Conservation (phyloP, 2,888 invertebrate species). For the Apamea monoglypha region DNA sequence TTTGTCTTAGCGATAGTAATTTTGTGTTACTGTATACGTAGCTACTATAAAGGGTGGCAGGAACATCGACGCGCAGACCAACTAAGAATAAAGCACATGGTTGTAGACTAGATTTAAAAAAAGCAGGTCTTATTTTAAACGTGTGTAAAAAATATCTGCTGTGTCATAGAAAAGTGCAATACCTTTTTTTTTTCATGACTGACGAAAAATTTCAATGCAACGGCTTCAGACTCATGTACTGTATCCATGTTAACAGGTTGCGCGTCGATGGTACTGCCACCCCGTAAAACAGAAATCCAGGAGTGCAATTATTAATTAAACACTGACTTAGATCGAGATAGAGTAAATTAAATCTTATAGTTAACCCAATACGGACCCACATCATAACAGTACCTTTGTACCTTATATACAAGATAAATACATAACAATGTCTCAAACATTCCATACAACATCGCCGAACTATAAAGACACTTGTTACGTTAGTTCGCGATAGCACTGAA, state of each 20-base stretch:
- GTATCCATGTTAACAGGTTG: too few species aligned
- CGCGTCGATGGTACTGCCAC: too few species aligned
- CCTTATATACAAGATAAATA: neutral
- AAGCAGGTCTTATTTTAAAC: too few species aligned
- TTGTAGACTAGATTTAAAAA: neutral
- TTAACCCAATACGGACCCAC: neutral
- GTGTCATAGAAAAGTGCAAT: too few species aligned
- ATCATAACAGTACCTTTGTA: too few species aligned
- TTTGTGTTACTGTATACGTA: neutral
- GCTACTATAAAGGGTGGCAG: neutral
- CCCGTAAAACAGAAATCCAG: neutral
- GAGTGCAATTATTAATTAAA: neutral
- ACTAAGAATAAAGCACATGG: neutral
- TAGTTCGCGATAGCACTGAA: slow-evolving; percentile 37
- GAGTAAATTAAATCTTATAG: neutral
- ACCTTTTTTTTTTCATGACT: too few species aligned
- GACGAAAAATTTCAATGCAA: too few species aligned
- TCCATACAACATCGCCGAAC: slow-evolving; percentile 19
- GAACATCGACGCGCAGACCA: neutral
- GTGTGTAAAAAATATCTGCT: too few species aligned
- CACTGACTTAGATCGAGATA: neutral
- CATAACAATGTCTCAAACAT: slow-evolving; percentile 8
- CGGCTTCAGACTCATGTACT: too few species aligned
- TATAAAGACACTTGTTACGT: slow-evolving; percentile 37
- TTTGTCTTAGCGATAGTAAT: neutral